A percentile compares a stretch with the other conserved stretches of the same genome.
Evolutionary conservation across 1,140 invertebrate genomes (phyloP).

Genomic region (Leptopilina clavipes): DNA sequence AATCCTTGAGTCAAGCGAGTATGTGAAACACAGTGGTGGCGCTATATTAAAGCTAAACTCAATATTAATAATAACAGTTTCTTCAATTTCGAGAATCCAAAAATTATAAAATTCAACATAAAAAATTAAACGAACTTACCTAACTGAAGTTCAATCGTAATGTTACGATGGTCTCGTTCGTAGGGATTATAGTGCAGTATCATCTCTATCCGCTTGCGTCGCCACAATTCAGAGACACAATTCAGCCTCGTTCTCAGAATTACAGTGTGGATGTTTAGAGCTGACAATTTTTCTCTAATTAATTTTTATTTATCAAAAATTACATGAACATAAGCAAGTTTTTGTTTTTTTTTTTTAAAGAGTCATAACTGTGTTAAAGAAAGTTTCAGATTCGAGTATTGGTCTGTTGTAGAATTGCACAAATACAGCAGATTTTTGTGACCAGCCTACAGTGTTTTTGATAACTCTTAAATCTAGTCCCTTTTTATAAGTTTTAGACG

Average conservation of each 20-base stretch:
- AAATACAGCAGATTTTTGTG: slow-evolving; percentile 50
- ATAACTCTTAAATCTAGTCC: slow-evolving; percentile 53
- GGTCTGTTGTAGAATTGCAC: slow-evolving; percentile 36
- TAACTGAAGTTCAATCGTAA: too few species aligned
- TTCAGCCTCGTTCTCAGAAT: slow-evolving; percentile 25
- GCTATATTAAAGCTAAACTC: too few species aligned
- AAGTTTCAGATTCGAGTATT: not conserved
- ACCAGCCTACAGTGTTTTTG: slow-evolving; percentile 55
- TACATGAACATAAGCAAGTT: not conserved
- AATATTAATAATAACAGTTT: too few species aligned
- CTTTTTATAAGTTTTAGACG: slow-evolving; percentile 39
- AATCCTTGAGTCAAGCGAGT: too few species aligned
- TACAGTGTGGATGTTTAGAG: slow-evolving; percentile 26
- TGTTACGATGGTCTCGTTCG: too few species aligned
- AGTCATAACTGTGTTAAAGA: not conserved
- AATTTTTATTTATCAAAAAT: slow-evolving; percentile 12
- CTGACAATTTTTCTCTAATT: not conserved
- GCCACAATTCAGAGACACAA: too few species aligned
- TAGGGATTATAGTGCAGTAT: too few species aligned
- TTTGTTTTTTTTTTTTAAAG: not conserved
- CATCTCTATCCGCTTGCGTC: too few species aligned
- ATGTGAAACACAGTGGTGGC: too few species aligned
- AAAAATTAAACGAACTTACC: too few species aligned
- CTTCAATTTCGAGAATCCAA: too few species aligned
- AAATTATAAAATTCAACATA: too few species aligned